Base-by-base conservation (phyloP, 2,888 invertebrate genomes). In the Dynastes grantii region DNA sequence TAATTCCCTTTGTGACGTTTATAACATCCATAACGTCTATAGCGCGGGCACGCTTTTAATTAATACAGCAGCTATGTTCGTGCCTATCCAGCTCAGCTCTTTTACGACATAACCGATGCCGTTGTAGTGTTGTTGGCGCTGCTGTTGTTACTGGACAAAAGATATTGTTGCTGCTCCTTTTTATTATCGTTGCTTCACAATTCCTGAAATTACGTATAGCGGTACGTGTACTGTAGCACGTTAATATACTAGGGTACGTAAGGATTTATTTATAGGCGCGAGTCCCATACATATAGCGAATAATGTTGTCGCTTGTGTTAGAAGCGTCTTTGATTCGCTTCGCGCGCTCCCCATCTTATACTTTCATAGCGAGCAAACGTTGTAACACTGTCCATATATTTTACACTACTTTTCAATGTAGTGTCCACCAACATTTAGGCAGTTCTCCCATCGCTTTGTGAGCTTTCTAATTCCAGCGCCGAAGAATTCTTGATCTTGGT, bases 41-140 rank as follows among this genome's bases (percentile, higher is more conserved):
- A 77, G 61, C 61, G 29, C 78, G 65, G 78, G 73, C 65, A 58
- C 73, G 55, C 40, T 78, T 78, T 78, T 78, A 78, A 78, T 78
- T 78, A 78, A 73, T 55, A 63, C 55, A 51, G 40, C 73, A 78
- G 75, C 51, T 22, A 64, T 8, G 45, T 45, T 45, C 65, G 73
- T 68, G 51, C 37, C 45, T 77, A 55, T 68, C 68, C 68, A 75
- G 61, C 61, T 61, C 63, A 63, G 58, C 61, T 58, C 58, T 73
- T 58, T 73, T 73, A 70, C 55, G 29, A 32, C 55, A n/a, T 29
- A 55, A 65, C 65, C 22, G 32, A 53, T 40, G 53, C 32, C 5
- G 32, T 68, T 49, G 45, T 68, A 22, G 49, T 27, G 45, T 6
- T 16, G 53, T 45, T 16, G 51, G 22, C 65, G 49, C 16, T 73